Evolutionary conservation across 2,797 vertebrate species (phyloP).

Genomic region (Prunella strophiata): DNA sequence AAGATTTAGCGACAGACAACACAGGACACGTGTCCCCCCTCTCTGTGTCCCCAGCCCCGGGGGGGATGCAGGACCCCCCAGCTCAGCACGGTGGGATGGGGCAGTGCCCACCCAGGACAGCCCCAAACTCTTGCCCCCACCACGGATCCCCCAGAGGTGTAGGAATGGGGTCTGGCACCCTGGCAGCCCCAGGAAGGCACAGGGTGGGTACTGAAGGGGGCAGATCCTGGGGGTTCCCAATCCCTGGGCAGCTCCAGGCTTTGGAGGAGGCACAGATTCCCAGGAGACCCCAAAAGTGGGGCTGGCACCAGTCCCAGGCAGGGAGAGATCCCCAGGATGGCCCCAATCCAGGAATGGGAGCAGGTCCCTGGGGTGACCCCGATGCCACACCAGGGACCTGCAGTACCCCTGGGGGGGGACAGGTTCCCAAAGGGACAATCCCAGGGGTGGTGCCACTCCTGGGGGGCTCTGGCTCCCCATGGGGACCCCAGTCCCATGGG

Average conservation of each 20-base stretch:
- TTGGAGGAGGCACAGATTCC: background rate
- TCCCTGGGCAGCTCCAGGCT: background rate
- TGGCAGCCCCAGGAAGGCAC: background rate
- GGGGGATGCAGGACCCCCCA: background rate
- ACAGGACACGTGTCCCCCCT: background rate
- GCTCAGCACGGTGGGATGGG: background rate
- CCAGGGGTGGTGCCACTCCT: background rate
- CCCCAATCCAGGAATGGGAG: accelerated
- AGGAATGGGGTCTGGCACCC: background rate
- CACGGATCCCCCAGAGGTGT: background rate
- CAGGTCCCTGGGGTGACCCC: background rate
- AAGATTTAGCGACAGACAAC: background rate
- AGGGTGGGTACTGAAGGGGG: too few relatives aligned
- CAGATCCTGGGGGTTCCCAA: background rate
- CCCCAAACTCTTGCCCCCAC: accelerated
- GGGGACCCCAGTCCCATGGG: background rate
- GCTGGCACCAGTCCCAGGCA: background rate
- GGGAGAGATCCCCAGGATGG: background rate
- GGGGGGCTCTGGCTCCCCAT: background rate
- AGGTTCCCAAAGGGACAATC: background rate
- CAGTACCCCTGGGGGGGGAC: background rate
- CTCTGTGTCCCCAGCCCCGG: background rate
- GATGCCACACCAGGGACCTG: background rate
- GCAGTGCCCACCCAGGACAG: background rate
- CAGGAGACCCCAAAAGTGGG: background rate